Percentiles rank a stretch among this genome's conserved stretches.
Evolutionary conservation across 2,888 invertebrate genomes (phyloP).

Genomic region (Drosophila infuscata): DNA sequence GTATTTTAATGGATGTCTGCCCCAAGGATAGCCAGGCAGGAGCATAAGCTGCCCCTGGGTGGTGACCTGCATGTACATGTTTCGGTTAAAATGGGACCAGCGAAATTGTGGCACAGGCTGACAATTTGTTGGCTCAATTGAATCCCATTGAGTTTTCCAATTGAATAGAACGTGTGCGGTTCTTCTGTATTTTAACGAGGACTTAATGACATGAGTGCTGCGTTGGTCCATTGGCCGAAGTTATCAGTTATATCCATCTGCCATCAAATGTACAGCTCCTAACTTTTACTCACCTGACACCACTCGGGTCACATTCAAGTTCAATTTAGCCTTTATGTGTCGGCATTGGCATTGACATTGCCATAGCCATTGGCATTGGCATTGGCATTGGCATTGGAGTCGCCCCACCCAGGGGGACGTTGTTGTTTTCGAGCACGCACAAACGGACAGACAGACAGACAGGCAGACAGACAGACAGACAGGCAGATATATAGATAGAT

Average conservation of each 20-base stretch:
- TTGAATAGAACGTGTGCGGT: conserved; percentile 50
- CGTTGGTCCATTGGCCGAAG: conserved; percentile 25
- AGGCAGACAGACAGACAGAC: conserved; percentile 13
- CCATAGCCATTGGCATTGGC: conserved; percentile 28
- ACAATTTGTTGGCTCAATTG: conserved; percentile 50
- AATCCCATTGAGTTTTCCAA: conserved; percentile 66
- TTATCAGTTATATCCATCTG: conserved; percentile 32
- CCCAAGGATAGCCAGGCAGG: neutral
- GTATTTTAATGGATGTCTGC: neutral
- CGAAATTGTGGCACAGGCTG: neutral
- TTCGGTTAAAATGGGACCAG: conserved; percentile 4
- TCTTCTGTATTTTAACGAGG: conserved; percentile 51
- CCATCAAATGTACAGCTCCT: conserved; percentile 13
- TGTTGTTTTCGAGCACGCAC: conserved; percentile 45
- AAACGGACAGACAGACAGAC: conserved; percentile 15
- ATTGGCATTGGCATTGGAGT: conserved; percentile 47
- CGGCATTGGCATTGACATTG: conserved; percentile 43
- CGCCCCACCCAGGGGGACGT: conserved; percentile 59
- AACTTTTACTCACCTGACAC: conserved; percentile 17
- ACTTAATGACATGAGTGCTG: conserved; percentile 55
- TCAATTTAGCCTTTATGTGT: conserved; percentile 75
- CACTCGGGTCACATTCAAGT: conserved; percentile 66
- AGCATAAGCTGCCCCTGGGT: conserved; percentile 28
- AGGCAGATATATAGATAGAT: conserved; percentile 12
- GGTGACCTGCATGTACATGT: conserved; percentile 44